Conservation (phyloP, 1,140 invertebrate genomes). For the Nephila pilipes region DNA sequence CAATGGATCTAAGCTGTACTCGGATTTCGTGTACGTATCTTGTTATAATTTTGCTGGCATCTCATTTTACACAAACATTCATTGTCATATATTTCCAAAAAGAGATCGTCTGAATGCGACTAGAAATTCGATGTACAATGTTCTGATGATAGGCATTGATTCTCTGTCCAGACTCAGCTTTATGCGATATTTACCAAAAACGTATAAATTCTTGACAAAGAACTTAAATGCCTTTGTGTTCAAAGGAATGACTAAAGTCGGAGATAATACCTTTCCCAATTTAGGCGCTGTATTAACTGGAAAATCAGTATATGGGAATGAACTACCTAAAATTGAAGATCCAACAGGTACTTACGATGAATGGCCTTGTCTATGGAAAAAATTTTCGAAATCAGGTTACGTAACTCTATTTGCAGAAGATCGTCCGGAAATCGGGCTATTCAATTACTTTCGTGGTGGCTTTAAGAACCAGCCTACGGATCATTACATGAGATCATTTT, state of each 20-base stretch:
- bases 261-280: slow-evolving; percentile 82
- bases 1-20: slow-evolving; percentile 31
- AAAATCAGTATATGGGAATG: slow-evolving; percentile 60
- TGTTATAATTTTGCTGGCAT: slow-evolving; percentile 77
- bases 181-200: slow-evolving; percentile 79
- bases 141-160: slow-evolving; percentile 79
- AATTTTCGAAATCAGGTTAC: slow-evolving; percentile 78
- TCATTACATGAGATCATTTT: slow-evolving; percentile 79
- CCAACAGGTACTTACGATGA: slow-evolving; percentile 65
- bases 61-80: slow-evolving; percentile 75
- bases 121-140: slow-evolving; percentile 64
- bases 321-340: slow-evolving; percentile 54
- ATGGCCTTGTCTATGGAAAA: slow-evolving; percentile 78
- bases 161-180: slow-evolving; percentile 79
- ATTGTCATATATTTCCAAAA: slow-evolving; percentile 52
- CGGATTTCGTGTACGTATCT: slow-evolving; percentile 73
- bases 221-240: slow-evolving; percentile 86
- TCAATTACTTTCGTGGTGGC: slow-evolving; percentile 78
- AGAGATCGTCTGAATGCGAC: not conserved
- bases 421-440: slow-evolving; percentile 77
- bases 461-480: slow-evolving; percentile 78
- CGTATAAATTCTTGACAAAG: slow-evolving; percentile 88
- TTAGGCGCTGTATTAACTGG: slow-evolving; percentile 81
- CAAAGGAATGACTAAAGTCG: slow-evolving; percentile 81
- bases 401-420: slow-evolving; percentile 79